Conservation (phyloP, 2,797 vertebrate genomes). For the Coregonus ussuriensis region DNA sequence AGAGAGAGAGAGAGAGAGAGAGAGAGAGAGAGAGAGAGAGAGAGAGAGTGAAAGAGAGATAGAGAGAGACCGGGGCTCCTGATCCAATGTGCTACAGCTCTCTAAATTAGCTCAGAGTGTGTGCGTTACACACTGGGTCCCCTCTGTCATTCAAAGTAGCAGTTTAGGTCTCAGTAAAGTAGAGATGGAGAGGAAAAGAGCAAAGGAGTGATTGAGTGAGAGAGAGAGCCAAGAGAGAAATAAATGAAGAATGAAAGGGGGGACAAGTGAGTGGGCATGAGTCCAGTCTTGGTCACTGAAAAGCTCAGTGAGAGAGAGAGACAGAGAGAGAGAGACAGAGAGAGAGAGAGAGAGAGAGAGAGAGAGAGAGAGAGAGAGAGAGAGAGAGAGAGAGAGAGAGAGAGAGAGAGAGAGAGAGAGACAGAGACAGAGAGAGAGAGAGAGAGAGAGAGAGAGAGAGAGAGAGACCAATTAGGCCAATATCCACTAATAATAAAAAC, state of each 20-base stretch:
- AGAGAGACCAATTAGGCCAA: no score
- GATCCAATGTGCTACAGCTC: slow-evolving; percentile 60
- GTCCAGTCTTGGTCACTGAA: slow-evolving; percentile 39
- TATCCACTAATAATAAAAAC: no score
- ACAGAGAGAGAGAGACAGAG: neutral
- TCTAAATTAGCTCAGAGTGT: slow-evolving; percentile 29
- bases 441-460: neutral
- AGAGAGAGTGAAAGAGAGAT: slow-evolving; percentile 29
- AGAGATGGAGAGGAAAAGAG: neutral
- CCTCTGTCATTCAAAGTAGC: slow-evolving; percentile 20
- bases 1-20: slow-evolving; percentile 52
- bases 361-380: neutral
- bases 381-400: neutral
- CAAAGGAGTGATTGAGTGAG: neutral
- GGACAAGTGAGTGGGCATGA: slow-evolving; percentile 39
- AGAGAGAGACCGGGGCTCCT: slow-evolving; percentile 22
- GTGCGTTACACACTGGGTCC: slow-evolving; percentile 32
- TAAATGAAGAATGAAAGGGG: neutral
- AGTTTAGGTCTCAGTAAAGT: slow-evolving; percentile 25
- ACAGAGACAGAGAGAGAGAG: neutral
- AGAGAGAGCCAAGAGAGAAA: slow-evolving; percentile 1
- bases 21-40: slow-evolving; percentile 31
- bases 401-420: slow-evolving; percentile 1
- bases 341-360: neutral
- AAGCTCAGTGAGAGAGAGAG: slow-evolving; percentile 20